A percentile compares a stretch with the other conserved stretches of the same genome.
phyloP scores from a whole-genome alignment of 2,888 invertebrate genomes.

The Timema podura region DNA sequence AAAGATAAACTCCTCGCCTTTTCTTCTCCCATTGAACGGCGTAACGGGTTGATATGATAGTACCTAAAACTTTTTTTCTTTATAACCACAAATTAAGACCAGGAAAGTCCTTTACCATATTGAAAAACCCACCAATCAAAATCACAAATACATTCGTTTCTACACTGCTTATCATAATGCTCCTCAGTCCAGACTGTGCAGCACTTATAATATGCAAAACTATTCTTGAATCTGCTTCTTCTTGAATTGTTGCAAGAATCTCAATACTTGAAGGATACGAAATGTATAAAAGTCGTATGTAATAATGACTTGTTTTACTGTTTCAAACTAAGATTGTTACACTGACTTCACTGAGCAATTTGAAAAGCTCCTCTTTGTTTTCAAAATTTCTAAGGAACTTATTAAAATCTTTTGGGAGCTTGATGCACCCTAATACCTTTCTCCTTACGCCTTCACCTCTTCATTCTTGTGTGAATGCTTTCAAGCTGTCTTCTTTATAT shows the following conservation, averaged over 20 bases:
- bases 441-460: conserved; percentile 7
- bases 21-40: not conserved
- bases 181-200: not conserved
- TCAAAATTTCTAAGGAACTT: not conserved
- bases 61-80: not conserved
- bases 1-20: not conserved
- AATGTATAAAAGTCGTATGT: conserved; percentile 2
- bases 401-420: conserved; percentile 11
- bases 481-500: not conserved
- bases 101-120: not conserved
- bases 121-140: conserved; percentile 7
- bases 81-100: not conserved
- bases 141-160: not conserved
- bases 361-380: not conserved
- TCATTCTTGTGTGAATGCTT: not conserved
- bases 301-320: not conserved
- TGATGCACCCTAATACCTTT: not conserved
- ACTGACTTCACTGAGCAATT: conserved; percentile 2
- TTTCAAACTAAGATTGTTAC: not conserved
- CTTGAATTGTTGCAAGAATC: not conserved
- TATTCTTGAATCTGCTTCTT: conserved; percentile 13
- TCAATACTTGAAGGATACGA: conserved; percentile 6
- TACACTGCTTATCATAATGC: conserved; percentile 9
- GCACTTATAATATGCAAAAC: conserved; percentile 2
- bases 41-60: not conserved